Percentiles rank a stretch among this genome's conserved stretches.
Evolutionary conservation across 2,888 invertebrate species (phyloP).

Genomic region (Pelosia muscerda): DNA sequence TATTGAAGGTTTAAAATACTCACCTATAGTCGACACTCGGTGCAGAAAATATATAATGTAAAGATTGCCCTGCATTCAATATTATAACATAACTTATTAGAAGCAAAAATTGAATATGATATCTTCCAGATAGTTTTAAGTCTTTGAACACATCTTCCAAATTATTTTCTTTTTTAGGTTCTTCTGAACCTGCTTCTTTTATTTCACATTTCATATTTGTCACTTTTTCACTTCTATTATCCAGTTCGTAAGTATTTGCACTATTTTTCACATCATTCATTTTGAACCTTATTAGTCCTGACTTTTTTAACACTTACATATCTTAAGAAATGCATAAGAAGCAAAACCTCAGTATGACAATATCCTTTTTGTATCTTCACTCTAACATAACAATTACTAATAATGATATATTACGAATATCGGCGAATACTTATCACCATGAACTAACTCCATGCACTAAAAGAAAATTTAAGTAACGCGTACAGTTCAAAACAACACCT

Average conservation of each 20-base stretch:
- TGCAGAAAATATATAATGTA: conserved; percentile 45
- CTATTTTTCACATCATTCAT: neutral
- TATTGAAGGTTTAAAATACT: neutral
- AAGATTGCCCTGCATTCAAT: conserved; percentile 31
- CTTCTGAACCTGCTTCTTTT: neutral
- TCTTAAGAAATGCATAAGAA: neutral
- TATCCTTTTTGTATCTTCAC: too few species aligned
- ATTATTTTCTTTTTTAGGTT: conserved; percentile 15
- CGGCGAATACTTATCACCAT: neutral
- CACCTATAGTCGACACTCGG: conserved; percentile 43
- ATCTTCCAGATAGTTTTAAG: conserved; percentile 44
- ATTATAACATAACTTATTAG: conserved; percentile 32
- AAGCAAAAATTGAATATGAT: conserved; percentile 40
- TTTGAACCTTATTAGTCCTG: neutral
- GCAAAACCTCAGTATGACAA: neutral
- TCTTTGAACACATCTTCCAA: conserved; percentile 41
- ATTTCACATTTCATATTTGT: neutral
- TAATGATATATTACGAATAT: neutral
- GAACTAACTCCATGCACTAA: neutral
- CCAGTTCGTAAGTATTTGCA: neutral
- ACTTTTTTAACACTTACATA: neutral
- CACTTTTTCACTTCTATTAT: neutral
- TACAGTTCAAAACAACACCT: too few species aligned
- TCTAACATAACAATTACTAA: neutral
- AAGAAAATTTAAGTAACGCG: too few species aligned